A percentile compares a stretch with the other conserved stretches of the same genome.
Evolutionary conservation across 2,113 vertebrate genomes (phyloP).

Genomic region (Illadopsis cleaveri): DNA sequence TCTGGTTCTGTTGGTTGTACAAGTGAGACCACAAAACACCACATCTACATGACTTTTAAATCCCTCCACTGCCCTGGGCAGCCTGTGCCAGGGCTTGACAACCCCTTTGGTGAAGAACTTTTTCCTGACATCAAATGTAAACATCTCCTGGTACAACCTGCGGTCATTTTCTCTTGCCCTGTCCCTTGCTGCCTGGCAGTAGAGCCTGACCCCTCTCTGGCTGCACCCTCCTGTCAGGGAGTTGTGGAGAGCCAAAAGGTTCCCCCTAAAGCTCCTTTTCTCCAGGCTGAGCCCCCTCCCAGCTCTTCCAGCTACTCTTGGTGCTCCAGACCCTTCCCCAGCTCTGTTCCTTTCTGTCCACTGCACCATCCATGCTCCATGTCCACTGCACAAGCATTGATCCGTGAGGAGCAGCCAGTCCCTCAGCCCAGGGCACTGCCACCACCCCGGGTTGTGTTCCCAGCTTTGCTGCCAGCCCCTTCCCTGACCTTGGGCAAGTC

Average conservation of each 20-base stretch:
- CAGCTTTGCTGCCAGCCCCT: background rate
- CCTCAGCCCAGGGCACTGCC: background rate
- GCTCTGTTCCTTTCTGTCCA: background rate
- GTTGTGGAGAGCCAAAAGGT: background rate
- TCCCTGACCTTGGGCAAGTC: slow-evolving; percentile 25
- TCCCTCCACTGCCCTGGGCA: background rate
- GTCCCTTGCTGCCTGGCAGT: background rate
- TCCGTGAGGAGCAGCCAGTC: background rate
- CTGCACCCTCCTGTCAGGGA: background rate
- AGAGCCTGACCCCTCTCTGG: background rate
- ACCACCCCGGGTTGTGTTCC: background rate
- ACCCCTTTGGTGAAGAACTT: background rate
- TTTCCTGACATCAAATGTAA: background rate
- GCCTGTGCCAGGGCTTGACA: background rate
- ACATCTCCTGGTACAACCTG: background rate
- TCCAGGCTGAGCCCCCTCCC: background rate
- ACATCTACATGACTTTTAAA: background rate
- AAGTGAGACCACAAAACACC: background rate
- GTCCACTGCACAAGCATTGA: background rate
- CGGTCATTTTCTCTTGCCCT: background rate
- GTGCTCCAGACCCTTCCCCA: background rate
- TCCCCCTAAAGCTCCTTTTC: background rate
- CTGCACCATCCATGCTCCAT: background rate
- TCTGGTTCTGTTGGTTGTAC: background rate
- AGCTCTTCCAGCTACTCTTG: background rate